These are phyloP conservation scores for Eupithecia dodoneata DNA, from an alignment of 2,888 invertebrate genomes.

Conservation along the genomic window DNA sequence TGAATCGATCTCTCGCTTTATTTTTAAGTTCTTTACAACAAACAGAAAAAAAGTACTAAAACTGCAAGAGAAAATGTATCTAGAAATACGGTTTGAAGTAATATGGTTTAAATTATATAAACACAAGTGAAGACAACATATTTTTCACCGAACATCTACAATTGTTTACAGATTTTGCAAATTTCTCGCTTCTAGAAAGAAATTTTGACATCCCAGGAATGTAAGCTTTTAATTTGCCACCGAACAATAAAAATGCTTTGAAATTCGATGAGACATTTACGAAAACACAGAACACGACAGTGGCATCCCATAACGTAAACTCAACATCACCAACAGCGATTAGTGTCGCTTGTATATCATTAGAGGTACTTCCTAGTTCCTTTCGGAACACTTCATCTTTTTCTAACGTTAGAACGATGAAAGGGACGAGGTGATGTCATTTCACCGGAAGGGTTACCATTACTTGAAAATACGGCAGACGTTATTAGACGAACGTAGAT, in stretches of 20 bases:
- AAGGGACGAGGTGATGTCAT: slow-evolving; percentile 47
- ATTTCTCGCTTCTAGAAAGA: not conserved
- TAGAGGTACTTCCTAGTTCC: slow-evolving; percentile 68
- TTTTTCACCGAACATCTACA: not conserved
- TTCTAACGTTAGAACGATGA: slow-evolving; percentile 43
- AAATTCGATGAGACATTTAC: not conserved
- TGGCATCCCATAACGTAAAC: slow-evolving; percentile 40
- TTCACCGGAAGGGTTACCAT: not conserved
- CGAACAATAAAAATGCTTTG: slow-evolving; percentile 1
- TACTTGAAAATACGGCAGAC: not conserved
- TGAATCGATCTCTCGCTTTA: slow-evolving; percentile 15
- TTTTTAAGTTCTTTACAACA: not conserved
- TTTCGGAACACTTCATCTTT: slow-evolving; percentile 42
- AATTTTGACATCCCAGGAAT: not conserved
- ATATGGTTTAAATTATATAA: not conserved
- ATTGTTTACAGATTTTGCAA: not conserved
- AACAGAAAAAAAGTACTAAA: not conserved
- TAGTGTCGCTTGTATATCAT: slow-evolving; percentile 71
- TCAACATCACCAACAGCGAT: slow-evolving; percentile 65
- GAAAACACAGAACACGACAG: slow-evolving; percentile 2
- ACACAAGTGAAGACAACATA: not conserved
- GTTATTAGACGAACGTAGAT: not conserved
- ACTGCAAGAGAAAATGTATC: not conserved
- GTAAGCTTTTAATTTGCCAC: not conserved
- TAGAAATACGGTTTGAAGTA: not conserved